phyloP scores from a whole-genome alignment of 2,797 vertebrate genomes.

The Amphiprion clarkii region DNA sequence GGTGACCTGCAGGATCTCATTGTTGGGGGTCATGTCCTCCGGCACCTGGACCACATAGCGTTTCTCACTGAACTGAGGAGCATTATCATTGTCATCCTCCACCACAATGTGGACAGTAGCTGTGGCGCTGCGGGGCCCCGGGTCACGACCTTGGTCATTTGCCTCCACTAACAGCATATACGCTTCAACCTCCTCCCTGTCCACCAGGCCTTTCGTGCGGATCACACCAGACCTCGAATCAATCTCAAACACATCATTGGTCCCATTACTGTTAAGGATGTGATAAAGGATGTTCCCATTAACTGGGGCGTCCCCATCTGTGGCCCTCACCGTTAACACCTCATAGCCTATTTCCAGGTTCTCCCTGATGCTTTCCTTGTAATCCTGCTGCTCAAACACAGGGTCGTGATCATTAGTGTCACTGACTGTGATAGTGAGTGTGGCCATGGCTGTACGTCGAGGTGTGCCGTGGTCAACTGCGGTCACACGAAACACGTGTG shows the following conservation, averaged over 20 bases:
- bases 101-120: constrained; percentile 91
- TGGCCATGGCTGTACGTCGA: constrained; percentile 92
- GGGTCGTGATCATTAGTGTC: constrained; percentile 95
- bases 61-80: constrained; percentile 95
- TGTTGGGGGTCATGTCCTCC: constrained; percentile 90
- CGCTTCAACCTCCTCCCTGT: constrained; percentile 90
- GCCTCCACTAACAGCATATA: constrained; percentile 92
- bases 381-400: constrained; percentile 93
- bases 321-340: constrained; percentile 95
- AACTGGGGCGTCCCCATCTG: constrained; percentile 90
- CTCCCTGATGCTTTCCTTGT: constrained; percentile 94
- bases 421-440: constrained; percentile 90
- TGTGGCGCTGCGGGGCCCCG: constrained; percentile 91
- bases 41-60: constrained; percentile 92
- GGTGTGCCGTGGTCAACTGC: constrained; percentile 90
- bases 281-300: constrained; percentile 96
- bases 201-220: constrained; percentile 91
- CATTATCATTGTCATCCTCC: constrained; percentile 96
- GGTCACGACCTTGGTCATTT: constrained; percentile 93
- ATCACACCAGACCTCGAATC: constrained; percentile 94
- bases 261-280: constrained; percentile 86
- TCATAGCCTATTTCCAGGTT: constrained; percentile 97
- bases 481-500: constrained; percentile 93
- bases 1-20: constrained; percentile 89
- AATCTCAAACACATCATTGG: constrained; percentile 91